Evolutionary conservation across 2,888 invertebrate genomes (phyloP).

Genomic region (Leptogaster cylindrica): DNA sequence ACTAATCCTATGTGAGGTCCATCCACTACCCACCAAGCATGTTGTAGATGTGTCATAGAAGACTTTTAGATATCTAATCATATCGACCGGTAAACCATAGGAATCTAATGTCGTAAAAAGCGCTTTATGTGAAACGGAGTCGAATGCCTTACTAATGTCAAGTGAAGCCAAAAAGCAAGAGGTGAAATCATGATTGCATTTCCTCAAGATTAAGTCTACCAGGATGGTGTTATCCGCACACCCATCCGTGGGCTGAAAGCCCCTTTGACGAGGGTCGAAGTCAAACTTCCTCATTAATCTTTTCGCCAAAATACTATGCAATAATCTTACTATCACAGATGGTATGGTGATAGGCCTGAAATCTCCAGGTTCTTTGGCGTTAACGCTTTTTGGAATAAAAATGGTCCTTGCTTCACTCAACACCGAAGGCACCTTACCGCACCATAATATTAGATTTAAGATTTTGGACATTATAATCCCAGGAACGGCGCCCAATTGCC

Average conservation of each 20-base stretch:
- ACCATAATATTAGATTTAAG: neutral
- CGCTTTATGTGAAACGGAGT: neutral
- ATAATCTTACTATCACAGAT: neutral
- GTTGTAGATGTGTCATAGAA: neutral
- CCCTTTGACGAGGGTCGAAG: neutral
- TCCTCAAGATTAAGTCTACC: neutral
- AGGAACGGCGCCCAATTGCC: neutral
- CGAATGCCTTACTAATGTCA: neutral
- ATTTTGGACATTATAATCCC: neutral
- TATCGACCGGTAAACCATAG: neutral
- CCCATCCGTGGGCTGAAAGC: neutral
- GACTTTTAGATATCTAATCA: neutral
- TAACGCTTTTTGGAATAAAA: neutral
- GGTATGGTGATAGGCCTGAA: conserved; percentile 3
- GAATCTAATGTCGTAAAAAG: neutral
- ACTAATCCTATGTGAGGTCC: neutral
- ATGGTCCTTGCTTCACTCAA: neutral
- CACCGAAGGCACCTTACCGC: neutral
- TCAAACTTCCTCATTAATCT: neutral
- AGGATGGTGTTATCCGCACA: neutral
- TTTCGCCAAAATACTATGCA: neutral
- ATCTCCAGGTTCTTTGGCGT: neutral
- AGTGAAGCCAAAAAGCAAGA: neutral
- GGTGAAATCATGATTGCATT: neutral
- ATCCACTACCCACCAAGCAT: neutral